Conservation (phyloP, 2,888 invertebrate species). For the Apeira syringaria region DNA sequence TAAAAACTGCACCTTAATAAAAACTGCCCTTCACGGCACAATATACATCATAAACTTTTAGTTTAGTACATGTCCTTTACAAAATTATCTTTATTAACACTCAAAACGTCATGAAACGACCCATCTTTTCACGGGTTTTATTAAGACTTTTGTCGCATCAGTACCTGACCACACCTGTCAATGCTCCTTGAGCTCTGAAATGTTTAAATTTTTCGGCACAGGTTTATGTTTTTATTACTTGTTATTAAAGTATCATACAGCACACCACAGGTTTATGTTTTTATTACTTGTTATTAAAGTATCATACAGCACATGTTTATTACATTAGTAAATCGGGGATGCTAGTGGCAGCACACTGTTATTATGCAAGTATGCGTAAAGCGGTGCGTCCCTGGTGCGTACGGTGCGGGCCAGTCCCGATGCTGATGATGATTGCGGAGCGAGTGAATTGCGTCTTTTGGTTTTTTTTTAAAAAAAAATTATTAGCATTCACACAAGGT, state of each 20-base stretch:
- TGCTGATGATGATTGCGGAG: no score
- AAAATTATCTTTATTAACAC: constrained; percentile 64
- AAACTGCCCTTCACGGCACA: constrained; percentile 27
- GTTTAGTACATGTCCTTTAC: constrained; percentile 46
- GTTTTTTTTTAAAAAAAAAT: no score
- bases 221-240: constrained; percentile 4
- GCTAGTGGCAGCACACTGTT: no score
- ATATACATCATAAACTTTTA: constrained; percentile 58
- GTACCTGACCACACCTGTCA: constrained; percentile 11
- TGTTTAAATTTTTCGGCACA: constrained; percentile 1
- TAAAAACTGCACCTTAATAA: constrained; percentile 28
- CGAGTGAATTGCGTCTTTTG: no score
- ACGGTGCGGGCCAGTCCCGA: no score
- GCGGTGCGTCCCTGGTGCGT: no score
- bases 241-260: no score
- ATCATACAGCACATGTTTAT: no score
- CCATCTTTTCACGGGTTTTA: constrained; percentile 47
- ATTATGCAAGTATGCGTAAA: no score
- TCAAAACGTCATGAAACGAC: constrained; percentile 54
- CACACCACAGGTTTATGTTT: neutral
- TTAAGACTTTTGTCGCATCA: constrained; percentile 44
- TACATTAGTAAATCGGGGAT: no score
- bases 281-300: no score
- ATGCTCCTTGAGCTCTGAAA: constrained; percentile 2
- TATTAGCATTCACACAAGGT: no score